Conservation (phyloP, 1,140 invertebrate genomes). For the Trichonephila clavipes region DNA sequence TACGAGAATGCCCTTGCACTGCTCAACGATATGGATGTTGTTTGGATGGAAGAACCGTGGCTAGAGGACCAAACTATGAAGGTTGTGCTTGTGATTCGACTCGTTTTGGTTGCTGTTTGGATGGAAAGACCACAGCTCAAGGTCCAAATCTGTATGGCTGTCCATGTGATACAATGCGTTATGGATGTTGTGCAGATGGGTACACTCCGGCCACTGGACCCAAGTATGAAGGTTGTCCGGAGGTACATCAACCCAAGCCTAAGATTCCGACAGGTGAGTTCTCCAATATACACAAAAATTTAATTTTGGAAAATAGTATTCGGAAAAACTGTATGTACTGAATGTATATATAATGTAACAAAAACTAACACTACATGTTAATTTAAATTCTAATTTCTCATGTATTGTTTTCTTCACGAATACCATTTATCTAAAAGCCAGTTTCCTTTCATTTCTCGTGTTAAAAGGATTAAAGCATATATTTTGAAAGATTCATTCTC, state of each 20-base stretch:
- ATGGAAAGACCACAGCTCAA: slow-evolving; percentile 90
- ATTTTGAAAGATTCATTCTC: no score
- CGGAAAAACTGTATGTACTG: no score
- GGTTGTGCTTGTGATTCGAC: slow-evolving; percentile 84
- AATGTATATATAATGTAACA: no score
- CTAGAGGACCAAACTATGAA: slow-evolving; percentile 86
- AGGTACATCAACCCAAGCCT: slow-evolving; percentile 84
- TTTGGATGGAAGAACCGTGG: slow-evolving; percentile 92
- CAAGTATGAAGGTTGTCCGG: slow-evolving; percentile 88
- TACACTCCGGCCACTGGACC: slow-evolving; percentile 84
- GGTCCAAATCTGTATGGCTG: slow-evolving; percentile 79
- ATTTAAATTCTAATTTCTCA: no score
- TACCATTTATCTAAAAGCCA: no score
- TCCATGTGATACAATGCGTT: slow-evolving; percentile 80
- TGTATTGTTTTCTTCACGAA: no score
- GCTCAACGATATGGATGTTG: slow-evolving; percentile 85
- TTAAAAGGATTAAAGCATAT: no score
- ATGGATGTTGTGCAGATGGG: slow-evolving; percentile 93
- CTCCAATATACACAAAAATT: background rate
- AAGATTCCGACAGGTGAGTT: slow-evolving; percentile 54
- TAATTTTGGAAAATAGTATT: no score
- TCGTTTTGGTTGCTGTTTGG: slow-evolving; percentile 89
- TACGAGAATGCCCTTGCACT: slow-evolving; percentile 69
- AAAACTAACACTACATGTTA: no score
- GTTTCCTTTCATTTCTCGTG: no score